These are phyloP conservation scores for Apis laboriosa DNA, from an alignment of 1,140 invertebrate genomes.

Conservation along the genomic window DNA sequence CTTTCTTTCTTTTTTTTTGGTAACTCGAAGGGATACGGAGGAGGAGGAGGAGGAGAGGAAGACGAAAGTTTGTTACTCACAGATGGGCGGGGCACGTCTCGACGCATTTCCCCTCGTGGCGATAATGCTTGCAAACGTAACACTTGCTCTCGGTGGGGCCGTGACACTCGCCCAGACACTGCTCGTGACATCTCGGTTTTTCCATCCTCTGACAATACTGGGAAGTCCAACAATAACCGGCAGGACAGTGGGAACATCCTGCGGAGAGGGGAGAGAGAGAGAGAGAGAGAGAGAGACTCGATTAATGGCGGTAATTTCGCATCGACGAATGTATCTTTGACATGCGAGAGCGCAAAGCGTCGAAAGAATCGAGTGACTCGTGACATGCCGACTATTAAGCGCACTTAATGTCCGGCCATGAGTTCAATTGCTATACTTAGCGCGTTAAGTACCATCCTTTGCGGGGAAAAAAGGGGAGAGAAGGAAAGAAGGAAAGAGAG, in stretches of 20 bases:
- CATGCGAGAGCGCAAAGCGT: not conserved
- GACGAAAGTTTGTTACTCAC: slow-evolving; percentile 57
- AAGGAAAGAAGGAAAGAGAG: too few relatives aligned
- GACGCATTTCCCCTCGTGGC: slow-evolving; percentile 79
- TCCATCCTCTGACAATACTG: slow-evolving; percentile 67
- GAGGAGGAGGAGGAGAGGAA: too few relatives aligned
- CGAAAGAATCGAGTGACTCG: not conserved
- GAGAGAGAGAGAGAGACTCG: not conserved
- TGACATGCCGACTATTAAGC: not conserved
- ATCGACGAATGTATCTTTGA: not conserved
- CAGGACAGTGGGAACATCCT: slow-evolving; percentile 71
- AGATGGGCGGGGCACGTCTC: slow-evolving; percentile 80
- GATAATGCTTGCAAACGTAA: slow-evolving; percentile 81
- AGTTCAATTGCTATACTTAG: not conserved
- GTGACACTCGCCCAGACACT: slow-evolving; percentile 85
- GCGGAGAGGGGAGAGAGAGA: not conserved
- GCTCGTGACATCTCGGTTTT: slow-evolving; percentile 79
- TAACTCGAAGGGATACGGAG: too few relatives aligned
- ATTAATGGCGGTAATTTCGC: not conserved
- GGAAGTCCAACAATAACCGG: slow-evolving; percentile 68
- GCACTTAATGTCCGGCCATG: too few relatives aligned
- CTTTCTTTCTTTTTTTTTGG: not conserved
- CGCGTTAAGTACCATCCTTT: not conserved
- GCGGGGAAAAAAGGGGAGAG: not conserved
- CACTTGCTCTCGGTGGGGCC: slow-evolving; percentile 80